A percentile compares a stretch with the other conserved stretches of the same genome.
These are phyloP conservation scores for Calephelis perditalis DNA, from an alignment of 2,888 invertebrate species.

Conservation along the genomic window DNA sequence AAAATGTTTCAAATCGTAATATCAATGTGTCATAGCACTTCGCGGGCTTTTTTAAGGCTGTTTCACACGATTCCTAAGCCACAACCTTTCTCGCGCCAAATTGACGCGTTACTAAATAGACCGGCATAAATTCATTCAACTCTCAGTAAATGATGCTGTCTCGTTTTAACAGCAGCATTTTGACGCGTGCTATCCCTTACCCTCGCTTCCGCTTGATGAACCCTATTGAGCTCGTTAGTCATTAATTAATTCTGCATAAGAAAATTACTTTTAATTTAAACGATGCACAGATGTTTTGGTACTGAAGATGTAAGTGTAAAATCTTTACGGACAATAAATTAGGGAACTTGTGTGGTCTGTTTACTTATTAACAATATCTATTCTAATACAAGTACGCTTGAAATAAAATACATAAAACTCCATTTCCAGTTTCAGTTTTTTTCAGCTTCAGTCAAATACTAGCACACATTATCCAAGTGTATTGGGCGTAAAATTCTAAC, in stretches of 20 bases:
- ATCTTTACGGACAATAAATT: constrained; percentile 30
- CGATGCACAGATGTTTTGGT: constrained; percentile 64
- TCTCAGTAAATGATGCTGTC: constrained; percentile 50
- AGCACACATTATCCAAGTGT: no score
- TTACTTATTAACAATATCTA: not conserved
- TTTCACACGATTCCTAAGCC: constrained; percentile 36
- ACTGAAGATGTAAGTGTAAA: constrained; percentile 36
- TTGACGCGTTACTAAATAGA: constrained; percentile 76
- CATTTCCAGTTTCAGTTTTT: no score
- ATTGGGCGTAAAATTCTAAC: no score
- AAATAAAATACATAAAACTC: no score
- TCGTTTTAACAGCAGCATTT: constrained; percentile 35
- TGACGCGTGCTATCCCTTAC: constrained; percentile 40
- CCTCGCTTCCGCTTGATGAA: constrained; percentile 72
- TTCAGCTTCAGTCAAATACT: no score
- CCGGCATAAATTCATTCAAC: constrained; percentile 77
- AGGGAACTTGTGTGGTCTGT: constrained; percentile 28
- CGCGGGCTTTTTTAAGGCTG: constrained; percentile 51
- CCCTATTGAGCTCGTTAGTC: constrained; percentile 78
- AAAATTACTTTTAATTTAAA: constrained; percentile 77
- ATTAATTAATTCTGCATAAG: constrained; percentile 79
- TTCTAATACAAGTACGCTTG: not conserved
- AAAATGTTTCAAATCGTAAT: no score
- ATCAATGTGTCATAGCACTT: constrained; percentile 29
- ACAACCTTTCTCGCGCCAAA: constrained; percentile 72